Evolutionary conservation across 2,113 vertebrate genomes (phyloP), one percentile per base, ranked within the genome.

Genomic region (Patagioenas fasciata): DNA sequence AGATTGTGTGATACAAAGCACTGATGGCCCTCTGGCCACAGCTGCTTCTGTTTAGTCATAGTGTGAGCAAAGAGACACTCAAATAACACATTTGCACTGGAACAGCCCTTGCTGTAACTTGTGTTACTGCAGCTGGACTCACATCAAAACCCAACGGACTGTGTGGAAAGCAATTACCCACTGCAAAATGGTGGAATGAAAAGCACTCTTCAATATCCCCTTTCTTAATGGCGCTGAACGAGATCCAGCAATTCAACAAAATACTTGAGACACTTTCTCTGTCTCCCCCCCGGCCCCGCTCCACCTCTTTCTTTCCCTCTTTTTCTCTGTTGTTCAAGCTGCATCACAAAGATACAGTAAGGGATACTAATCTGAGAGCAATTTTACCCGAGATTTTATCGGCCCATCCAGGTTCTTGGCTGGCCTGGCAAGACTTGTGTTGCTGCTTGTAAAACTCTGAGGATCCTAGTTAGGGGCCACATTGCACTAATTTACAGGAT

Each of bases 31-130:
- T 96, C 96, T 94, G 97, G 95, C 95, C 98, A 96, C 98, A 98
- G 98, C 98, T 98, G 98, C 98, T 98, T 96, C 96, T 96, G 78
- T 97, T 98, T 98, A 98, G 98, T 98, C 97, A 98, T 96, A 97
- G 98, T 97, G 94, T 92, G 96, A 98, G 97, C 91, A 91, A 89
- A 97, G 93, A 94, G 93, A 95, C 82, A 42, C 96, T 98, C 48
- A 79, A 97, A 97, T 97, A 97, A 95, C 94, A 85, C 91, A 97
- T 97, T 97, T 96, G 74, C 95, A 95, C 94, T 97, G 97, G 94
- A 97, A 98, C 97, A 97, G 96, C 91, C 96, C 95, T 96, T 87
- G 92, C 93, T 3, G 47, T 92, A 95, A 67, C 95, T 96, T 93
- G 97, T 48, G 58, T 97, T 96, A 90, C 92, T 96, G 94, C 97